Base-by-base conservation (phyloP, 2,888 invertebrate genomes). In the Nephrocerus scutellatus region DNA sequence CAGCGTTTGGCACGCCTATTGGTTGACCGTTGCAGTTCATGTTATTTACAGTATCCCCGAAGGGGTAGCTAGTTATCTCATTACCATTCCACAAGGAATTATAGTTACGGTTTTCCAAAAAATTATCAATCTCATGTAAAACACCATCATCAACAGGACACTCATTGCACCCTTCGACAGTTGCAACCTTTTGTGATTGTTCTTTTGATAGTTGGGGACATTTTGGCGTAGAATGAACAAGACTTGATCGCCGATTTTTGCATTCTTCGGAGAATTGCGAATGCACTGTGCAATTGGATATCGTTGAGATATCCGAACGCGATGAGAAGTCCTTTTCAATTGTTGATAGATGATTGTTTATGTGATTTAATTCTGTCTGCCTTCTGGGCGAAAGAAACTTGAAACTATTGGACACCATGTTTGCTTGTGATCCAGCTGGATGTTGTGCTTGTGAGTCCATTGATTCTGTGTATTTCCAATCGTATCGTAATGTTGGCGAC, bases 181-280 rank as follows among this genome's bases (percentile, higher is more conserved):
- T 20, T 29, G 10, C 19, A 18, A 22, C 16, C 12, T 12, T 29
- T 23, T 9, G 23, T n/a, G 10, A n/a, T 36, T 5, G 12, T 47
- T n/a, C 16, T 18, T 4, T 14, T 10, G 30, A 24, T 7, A 34
- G 32, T 5, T 43, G 40, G 22, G 41, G 44, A 21, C 47, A 51
- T 33, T 66, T 68, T 1, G 68, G 68, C 4, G 67, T 68, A 1
- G 67, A 67, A 34, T 68, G 66, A 6, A 53, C 53, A 34, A 62
- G 21, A 4, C 57, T 58, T 3, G 35, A 30, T 10, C 52, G 48
- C 4, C 35, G 37, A 6, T 18, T 22, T 5, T 30, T 36, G 22
- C 31, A n/a, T n/a, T n/a, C n/a, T n/a, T n/a, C n/a, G n/a, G n/a
- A n/a, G n/a, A n/a, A n/a, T 6, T 48, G 49, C 3, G 54, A 57